These are phyloP conservation scores for Mustela lutreola DNA, from an alignment of 2,113 vertebrate genomes.

Conservation along the genomic window DNA sequence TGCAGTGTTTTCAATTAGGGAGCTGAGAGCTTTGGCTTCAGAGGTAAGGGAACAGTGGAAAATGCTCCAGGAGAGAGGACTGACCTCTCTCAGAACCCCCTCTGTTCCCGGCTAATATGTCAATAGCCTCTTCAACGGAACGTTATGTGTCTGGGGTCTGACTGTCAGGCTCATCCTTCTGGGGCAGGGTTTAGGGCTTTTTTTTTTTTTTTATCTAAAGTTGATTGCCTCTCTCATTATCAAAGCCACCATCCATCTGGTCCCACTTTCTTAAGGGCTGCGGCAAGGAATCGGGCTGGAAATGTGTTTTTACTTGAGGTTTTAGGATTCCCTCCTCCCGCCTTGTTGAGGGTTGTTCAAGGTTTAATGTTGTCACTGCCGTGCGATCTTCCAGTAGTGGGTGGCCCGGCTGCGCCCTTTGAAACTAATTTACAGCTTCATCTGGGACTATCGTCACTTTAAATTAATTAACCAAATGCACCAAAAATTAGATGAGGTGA, in stretches of 20 bases:
- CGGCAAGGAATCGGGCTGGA: constrained; percentile 73
- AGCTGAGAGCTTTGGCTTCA: neutral
- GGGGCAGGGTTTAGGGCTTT: constrained; percentile 62
- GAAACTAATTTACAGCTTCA: constrained; percentile 88
- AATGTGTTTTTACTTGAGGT: constrained; percentile 88
- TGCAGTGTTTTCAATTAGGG: constrained; percentile 66
- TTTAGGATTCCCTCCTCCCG: constrained; percentile 76
- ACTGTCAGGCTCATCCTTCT: constrained; percentile 82
- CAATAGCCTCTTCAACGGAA: constrained; percentile 79
- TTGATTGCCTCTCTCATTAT: constrained; percentile 84
- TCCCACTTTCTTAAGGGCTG: constrained; percentile 87
- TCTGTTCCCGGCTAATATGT: constrained; percentile 79
- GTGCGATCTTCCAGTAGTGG: constrained; percentile 84
- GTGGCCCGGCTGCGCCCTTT: constrained; percentile 87
- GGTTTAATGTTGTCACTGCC: constrained; percentile 87
- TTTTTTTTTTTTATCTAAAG: constrained; percentile 75
- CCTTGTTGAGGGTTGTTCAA: constrained; percentile 83
- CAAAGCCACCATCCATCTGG: constrained; percentile 88
- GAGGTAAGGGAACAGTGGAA: neutral
- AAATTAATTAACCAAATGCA: constrained; percentile 86
- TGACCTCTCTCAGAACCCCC: constrained; percentile 68
- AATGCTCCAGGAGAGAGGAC: neutral
- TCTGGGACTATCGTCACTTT: constrained; percentile 86
- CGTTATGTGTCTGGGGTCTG: constrained; percentile 80
- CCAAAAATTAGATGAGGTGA: constrained; percentile 72